Conservation (phyloP, 2,888 invertebrate genomes). For the Buathra laborator region DNA sequence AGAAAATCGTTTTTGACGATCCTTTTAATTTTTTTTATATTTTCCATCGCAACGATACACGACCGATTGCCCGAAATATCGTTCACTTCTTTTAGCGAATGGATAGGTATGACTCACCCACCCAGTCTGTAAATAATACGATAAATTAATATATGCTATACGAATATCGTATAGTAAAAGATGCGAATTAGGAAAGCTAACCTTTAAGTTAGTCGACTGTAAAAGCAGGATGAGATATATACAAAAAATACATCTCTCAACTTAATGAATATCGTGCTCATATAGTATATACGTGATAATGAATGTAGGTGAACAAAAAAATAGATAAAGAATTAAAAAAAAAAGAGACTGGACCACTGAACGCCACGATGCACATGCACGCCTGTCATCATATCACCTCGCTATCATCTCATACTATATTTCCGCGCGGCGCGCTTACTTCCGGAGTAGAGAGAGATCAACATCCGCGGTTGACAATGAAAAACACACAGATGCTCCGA, state of each 20-base stretch:
- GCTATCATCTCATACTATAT: slow-evolving; percentile 57
- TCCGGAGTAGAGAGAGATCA: slow-evolving; percentile 44
- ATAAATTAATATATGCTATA: slow-evolving; percentile 17
- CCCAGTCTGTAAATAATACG: slow-evolving; percentile 42
- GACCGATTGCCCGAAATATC: slow-evolving; percentile 64
- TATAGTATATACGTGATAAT: slow-evolving; percentile 35
- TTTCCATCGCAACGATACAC: slow-evolving; percentile 35
- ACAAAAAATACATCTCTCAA: slow-evolving; percentile 13
- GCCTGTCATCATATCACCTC: slow-evolving; percentile 66
- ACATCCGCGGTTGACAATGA: slow-evolving; percentile 20
- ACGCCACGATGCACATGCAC: slow-evolving; percentile 69
- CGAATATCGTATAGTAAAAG: slow-evolving; percentile 18
- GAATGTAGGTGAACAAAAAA: slow-evolving; percentile 35
- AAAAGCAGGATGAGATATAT: slow-evolving; percentile 27
- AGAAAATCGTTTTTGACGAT: not conserved
- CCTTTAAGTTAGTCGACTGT: slow-evolving; percentile 27
- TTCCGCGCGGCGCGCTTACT: slow-evolving; percentile 43
- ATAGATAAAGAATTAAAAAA: slow-evolving; percentile 17
- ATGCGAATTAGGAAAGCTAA: slow-evolving; percentile 45
- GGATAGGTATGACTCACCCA: slow-evolving; percentile 64
- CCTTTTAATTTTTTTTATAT: slow-evolving; percentile 17
- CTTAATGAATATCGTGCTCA: slow-evolving; percentile 27
- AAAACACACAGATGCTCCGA: slow-evolving; percentile 39
- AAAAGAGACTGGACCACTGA: slow-evolving; percentile 53
- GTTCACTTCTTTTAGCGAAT: slow-evolving; percentile 68